phyloP scores from a whole-genome alignment of 2,797 vertebrate species.

The Hoplostethus mediterraneus region DNA sequence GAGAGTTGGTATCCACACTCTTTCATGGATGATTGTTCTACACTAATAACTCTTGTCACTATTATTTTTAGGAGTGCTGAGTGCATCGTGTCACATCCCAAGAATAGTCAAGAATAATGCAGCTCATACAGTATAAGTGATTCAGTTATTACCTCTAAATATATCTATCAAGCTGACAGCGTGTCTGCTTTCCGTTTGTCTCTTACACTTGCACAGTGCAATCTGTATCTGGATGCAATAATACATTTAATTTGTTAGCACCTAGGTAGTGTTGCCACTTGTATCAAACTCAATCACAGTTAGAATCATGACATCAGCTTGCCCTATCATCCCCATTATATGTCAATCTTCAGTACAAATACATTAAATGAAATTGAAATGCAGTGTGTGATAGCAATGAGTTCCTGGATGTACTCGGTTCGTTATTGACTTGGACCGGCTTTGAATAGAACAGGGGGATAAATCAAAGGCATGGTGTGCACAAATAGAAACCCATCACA shows the following conservation, averaged over 20 bases:
- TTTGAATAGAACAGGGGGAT: constrained; percentile 7
- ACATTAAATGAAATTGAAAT: background rate
- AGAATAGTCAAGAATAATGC: constrained; percentile 75
- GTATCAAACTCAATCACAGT: background rate
- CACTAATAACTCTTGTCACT: constrained; percentile 58
- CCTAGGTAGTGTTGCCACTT: too few relatives aligned
- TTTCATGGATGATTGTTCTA: constrained; percentile 54
- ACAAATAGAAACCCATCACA: constrained; percentile 17
- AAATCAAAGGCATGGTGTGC: constrained; percentile 19
- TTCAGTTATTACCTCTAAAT: constrained; percentile 76
- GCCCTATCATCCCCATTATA: background rate
- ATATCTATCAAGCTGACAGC: constrained; percentile 62
- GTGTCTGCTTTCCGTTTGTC: constrained; percentile 33
- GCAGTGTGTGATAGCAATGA: too few relatives aligned
- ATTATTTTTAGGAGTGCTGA: constrained; percentile 73
- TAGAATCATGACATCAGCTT: background rate
- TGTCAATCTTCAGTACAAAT: background rate
- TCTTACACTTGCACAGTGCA: constrained; percentile 1
- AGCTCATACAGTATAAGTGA: constrained; percentile 52
- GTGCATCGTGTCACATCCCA: constrained; percentile 66
- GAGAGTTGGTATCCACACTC: constrained; percentile 56
- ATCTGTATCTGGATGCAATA: constrained; percentile 18
- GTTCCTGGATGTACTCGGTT: background rate
- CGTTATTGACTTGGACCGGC: background rate
- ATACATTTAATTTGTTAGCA: background rate